Evolutionary conservation across 53 echinoderm and acorn worm genomes (phyloP), one percentile per base, ranked within the genome.

Genomic region (Paelopatides confundens): DNA sequence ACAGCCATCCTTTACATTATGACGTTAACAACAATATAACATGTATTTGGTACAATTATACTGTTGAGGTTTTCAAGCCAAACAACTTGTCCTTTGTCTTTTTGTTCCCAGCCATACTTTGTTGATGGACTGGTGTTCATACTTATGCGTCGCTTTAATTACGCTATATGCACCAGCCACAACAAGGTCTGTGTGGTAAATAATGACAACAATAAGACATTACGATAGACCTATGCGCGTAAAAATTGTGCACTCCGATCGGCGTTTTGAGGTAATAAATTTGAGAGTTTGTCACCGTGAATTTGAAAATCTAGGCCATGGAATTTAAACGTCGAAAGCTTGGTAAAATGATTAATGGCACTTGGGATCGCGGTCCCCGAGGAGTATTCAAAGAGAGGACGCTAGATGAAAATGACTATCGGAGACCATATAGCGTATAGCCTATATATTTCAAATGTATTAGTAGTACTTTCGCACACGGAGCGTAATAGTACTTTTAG

Each of bases 281-380:
- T 74, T 74, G n/a, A 39, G 47, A 46, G 74, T 74, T 74, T 74
- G 74, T 29, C 74, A 35, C 40, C 74, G 74, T 39, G 46, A 74
- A 74, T 27, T 74, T 35, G 46, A 39, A 46, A 74, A 74, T 74
- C 74, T 74, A 74, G 74, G 74, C 46, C 74, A 74, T 74, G 74
- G 74, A 74, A 74, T 74, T 74, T 23, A 39, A 74, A 23, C 40
- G 14, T 5, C 10, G 74, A 74, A 46, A 46, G 74, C 58, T 21
- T 58, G 58, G 58, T 23, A 58, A 21, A 23, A 58, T 58, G 58
- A 58, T 58, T 58, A 58, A 58, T 58, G 58, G n/a, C n/a, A 58
- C n/a, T 58, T 58, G 58, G n/a, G 58, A 23, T 58, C n/a, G 58
- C 58, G n/a, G 6, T 58, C n/a, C 24, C 58, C 3, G 58, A 23